Percentiles rank a stretch among this genome's conserved stretches.
Evolutionary conservation across 2,888 invertebrate genomes (phyloP).

Genomic region (Tolmerus cingulatus): DNA sequence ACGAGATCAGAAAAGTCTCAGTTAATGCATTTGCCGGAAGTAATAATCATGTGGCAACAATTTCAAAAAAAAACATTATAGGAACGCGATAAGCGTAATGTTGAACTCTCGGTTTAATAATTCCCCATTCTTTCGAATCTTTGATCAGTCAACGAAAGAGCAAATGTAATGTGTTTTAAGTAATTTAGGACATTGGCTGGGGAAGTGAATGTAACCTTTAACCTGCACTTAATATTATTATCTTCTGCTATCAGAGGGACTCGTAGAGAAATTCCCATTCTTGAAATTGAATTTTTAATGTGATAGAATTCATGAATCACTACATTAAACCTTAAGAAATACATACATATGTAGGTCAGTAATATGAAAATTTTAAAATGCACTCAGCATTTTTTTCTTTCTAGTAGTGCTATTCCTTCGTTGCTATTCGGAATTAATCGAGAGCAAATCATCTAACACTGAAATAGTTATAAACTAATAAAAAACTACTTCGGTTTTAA

Average conservation of each 20-base stretch:
- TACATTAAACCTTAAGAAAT: neutral
- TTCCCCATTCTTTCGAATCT: neutral
- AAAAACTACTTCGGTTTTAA: too few species aligned
- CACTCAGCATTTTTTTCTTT: too few species aligned
- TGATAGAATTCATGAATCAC: neutral
- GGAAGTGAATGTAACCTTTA: neutral
- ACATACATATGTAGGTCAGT: too few species aligned
- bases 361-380: neutral
- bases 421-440: too few species aligned
- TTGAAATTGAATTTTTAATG: neutral
- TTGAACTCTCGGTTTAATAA: conserved; percentile 32
- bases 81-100: conserved; percentile 26
- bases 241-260: neutral
- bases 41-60: conserved; percentile 29
- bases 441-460: too few species aligned
- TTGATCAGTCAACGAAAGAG: conserved; percentile 1
- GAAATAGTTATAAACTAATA: too few species aligned
- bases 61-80: neutral
- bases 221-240: neutral
- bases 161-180: neutral
- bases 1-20: neutral
- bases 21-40: conserved; percentile 13
- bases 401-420: too few species aligned
- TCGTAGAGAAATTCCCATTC: neutral
- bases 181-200: neutral